Base-by-base conservation (phyloP, 92 coral and sea anemone species). In the Epizoanthus ramosus region DNA sequence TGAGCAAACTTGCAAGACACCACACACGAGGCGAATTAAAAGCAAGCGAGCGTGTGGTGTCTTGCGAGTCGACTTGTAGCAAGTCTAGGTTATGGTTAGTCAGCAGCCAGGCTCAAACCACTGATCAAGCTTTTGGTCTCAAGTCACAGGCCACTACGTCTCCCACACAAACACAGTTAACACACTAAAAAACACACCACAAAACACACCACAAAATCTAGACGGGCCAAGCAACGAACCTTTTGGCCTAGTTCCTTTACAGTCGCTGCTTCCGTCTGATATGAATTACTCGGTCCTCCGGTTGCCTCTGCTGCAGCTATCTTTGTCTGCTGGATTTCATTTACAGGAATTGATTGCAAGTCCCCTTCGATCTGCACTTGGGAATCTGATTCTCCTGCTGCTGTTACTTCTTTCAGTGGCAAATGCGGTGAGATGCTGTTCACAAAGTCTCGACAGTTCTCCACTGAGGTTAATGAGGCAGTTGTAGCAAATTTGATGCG, bases 371-470 rank as follows among this genome's bases (percentile, higher is more conserved):
- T 71, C 56, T 94, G 98, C 2, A 95, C 89, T 52, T 93, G 91
- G 12, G 88, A 66, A 35, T 83, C 91, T 19, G 80, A 8, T 24
- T 72, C 31, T 43, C 72, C 57, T 2, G 87, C 57, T 23, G 85
- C 80, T 5, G 92, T 88, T 19, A 96, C 82, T 70, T 89, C 94
- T 80, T 87, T 85, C 18, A 96, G 87, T 5, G 92, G 86, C 52
- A 96, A 63, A 24, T 85, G 77, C 12, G 89, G 80, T n/a, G 96
- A 88, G 64, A 92, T 88, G 53, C 70, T 72, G 24, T 65, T 72
- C 47, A 94, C 90, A 70, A 96, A 93, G 56, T 93, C 94, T 13
- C 84, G 91, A 74, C 99, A 96, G 66, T 81, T 84, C 54, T 87
- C 97, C 22, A 33, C 14, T 22, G 94, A 89, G 7, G 93, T 85